Percentiles rank a stretch among this genome's conserved stretches.
phyloP scores from a whole-genome alignment of 2,888 invertebrate species.

The Cephus pygmeus region DNA sequence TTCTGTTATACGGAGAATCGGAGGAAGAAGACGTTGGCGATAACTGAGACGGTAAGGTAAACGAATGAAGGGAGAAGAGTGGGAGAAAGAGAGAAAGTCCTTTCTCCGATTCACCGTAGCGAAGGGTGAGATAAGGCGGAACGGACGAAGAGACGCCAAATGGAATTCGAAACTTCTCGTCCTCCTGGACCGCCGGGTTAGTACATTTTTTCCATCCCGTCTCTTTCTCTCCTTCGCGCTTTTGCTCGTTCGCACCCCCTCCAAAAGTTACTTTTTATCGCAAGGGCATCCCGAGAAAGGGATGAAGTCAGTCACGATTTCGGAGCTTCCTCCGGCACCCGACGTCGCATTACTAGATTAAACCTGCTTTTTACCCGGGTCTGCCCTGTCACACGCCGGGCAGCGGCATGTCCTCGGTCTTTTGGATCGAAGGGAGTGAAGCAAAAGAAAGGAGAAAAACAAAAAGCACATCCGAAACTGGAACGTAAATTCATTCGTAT shows the following conservation, averaged over 20 bases:
- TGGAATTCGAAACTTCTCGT: conserved; percentile 45
- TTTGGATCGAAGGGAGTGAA: neutral
- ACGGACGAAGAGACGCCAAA: conserved; percentile 19
- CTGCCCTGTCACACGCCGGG: neutral
- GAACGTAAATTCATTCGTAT: neutral
- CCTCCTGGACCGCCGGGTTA: conserved; percentile 26
- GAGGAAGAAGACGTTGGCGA: too few species aligned
- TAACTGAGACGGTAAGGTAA: neutral
- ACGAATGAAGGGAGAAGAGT: neutral
- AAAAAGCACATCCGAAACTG: neutral
- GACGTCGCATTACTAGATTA: conserved; percentile 52
- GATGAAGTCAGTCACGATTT: neutral
- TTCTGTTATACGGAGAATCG: too few species aligned
- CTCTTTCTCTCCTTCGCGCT: too few species aligned
- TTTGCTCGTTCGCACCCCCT: conserved; percentile 23
- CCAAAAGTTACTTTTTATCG: conserved; percentile 40
- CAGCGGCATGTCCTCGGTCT: conserved; percentile 1
- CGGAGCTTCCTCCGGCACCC: conserved; percentile 28
- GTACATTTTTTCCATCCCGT: too few species aligned
- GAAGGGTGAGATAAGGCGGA: too few species aligned
- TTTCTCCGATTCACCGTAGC: conserved; percentile 18
- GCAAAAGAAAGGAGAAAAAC: neutral
- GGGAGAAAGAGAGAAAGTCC: conserved; percentile 27
- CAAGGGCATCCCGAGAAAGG: neutral
- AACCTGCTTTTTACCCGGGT: conserved; percentile 43